Evolutionary conservation across 2,113 vertebrate species (phyloP).

Genomic region (Phyllostomus discolor): DNA sequence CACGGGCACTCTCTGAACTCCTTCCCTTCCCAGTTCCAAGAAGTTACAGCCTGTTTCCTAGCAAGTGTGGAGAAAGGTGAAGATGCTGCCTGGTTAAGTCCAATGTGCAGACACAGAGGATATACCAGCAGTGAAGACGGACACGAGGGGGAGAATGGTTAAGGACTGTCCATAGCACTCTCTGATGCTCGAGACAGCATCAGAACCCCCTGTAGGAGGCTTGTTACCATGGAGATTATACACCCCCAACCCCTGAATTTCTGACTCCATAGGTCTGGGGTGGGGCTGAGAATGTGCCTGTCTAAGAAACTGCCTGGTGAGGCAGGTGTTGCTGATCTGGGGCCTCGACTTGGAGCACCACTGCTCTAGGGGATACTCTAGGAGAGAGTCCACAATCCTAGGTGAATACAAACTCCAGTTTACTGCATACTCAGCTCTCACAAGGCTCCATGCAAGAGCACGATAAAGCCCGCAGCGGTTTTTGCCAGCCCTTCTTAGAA

Average conservation of each 20-base stretch:
- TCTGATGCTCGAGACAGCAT: neutral
- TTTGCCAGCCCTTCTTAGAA: neutral
- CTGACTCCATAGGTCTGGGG: neutral
- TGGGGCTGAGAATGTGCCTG: neutral
- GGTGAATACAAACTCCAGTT: neutral
- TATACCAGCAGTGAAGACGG: neutral
- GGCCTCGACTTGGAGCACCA: neutral
- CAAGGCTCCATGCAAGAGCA: neutral
- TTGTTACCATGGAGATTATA: neutral
- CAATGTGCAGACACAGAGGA: neutral
- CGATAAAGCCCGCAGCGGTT: neutral
- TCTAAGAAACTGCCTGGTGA: neutral
- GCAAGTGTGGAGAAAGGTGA: neutral
- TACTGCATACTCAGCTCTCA: neutral
- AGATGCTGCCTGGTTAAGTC: neutral
- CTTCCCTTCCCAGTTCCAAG: neutral
- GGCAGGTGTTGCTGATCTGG: neutral
- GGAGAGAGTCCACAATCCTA: neutral
- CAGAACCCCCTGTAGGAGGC: neutral
- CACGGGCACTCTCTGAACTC: neutral
- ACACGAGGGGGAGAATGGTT: neutral
- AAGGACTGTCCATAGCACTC: neutral
- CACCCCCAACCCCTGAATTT: neutral
- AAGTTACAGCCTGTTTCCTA: neutral
- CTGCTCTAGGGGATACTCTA: neutral